Percentiles rank a stretch among this genome's conserved stretches.
phyloP scores from a whole-genome alignment of 2,888 invertebrate genomes.

The Pogonocherus hispidulus region DNA sequence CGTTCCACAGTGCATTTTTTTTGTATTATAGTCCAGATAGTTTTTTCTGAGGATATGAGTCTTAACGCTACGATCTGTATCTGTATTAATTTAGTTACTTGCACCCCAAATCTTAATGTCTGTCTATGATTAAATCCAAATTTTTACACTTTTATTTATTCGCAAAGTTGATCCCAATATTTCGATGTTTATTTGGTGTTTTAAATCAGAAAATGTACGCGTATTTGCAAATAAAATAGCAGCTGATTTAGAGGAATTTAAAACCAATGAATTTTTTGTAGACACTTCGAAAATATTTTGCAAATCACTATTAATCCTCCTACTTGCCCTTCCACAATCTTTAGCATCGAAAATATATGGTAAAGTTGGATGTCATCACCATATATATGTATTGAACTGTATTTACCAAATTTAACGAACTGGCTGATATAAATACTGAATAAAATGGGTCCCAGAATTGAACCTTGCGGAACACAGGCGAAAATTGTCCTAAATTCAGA shows the following conservation, averaged over 20 bases:
- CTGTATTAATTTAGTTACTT: not conserved
- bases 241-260: conserved; percentile 9
- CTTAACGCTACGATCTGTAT: conserved; percentile 2
- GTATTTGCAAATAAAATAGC: conserved; percentile 23
- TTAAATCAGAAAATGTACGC: not conserved
- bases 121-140: too few species aligned
- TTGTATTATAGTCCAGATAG: not conserved
- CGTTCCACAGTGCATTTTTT: conserved; percentile 18
- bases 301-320: too few species aligned
- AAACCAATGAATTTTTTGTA: conserved; percentile 12
- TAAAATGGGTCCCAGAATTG: conserved; percentile 17
- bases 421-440: conserved; percentile 8
- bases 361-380: too few species aligned
- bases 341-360: too few species aligned
- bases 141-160: conserved; percentile 7
- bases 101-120: too few species aligned
- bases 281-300: conserved; percentile 4
- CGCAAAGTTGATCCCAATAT: not conserved
- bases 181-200: not conserved
- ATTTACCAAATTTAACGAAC: too few species aligned
- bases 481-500: too few species aligned
- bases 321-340: too few species aligned
- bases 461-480: conserved; percentile 21
- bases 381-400: too few species aligned
- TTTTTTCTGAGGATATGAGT: not conserved